Evolutionary conservation across 2,888 invertebrate species (phyloP).

Genomic region (Steromphala cineraria): DNA sequence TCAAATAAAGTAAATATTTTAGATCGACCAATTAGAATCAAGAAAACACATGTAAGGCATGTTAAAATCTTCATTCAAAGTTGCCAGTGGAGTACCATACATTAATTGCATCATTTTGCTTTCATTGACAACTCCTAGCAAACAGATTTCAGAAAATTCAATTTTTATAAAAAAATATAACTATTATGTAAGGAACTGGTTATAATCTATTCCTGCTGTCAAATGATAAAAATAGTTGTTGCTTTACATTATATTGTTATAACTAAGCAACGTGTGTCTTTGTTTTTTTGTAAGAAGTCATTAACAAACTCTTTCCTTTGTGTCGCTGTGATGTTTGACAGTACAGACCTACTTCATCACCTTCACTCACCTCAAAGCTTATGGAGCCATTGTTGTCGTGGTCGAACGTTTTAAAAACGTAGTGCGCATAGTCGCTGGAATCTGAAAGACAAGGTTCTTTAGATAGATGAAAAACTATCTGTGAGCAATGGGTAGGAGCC

Average conservation of each 20-base stretch:
- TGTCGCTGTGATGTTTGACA: too few relatives aligned
- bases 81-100: background rate
- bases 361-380: constrained; percentile 90
- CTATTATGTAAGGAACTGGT: too few relatives aligned
- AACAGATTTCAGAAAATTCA: background rate
- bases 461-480: background rate
- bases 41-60: background rate
- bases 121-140: background rate
- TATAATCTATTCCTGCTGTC: too few relatives aligned
- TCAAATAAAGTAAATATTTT: too few relatives aligned
- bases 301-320: too few relatives aligned
- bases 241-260: too few relatives aligned
- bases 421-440: constrained; percentile 91
- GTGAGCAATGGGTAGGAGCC: too few relatives aligned
- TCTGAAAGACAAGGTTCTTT: constrained; percentile 80
- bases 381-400: constrained; percentile 92
- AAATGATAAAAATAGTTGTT: too few relatives aligned
- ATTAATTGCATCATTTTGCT: background rate
- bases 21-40: too few relatives aligned
- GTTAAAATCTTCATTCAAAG: background rate
- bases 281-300: too few relatives aligned
- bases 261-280: too few relatives aligned
- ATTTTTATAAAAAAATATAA: background rate
- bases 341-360: background rate
- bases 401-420: constrained; percentile 95